A percentile compares a stretch with the other conserved stretches of the same genome.
These are phyloP conservation scores for Stictocephala bisonia DNA, from an alignment of 2,888 invertebrate genomes.

Conservation along the genomic window DNA sequence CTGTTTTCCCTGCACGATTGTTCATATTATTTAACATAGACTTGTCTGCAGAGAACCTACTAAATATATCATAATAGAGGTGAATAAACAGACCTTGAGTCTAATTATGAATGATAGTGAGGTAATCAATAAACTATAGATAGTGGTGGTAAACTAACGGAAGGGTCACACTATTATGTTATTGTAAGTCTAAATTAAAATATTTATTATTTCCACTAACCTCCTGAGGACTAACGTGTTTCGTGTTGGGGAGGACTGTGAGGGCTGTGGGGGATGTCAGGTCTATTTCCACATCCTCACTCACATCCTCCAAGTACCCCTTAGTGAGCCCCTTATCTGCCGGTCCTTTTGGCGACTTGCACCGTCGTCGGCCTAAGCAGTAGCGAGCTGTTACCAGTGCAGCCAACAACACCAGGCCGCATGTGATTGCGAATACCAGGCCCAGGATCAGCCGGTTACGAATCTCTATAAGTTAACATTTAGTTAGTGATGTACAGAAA, in stretches of 20 bases:
- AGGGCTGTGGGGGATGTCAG: slow-evolving; percentile 75
- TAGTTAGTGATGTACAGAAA: too few species aligned
- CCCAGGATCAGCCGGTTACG: slow-evolving; percentile 85
- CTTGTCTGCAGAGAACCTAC: too few species aligned
- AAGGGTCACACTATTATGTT: not conserved
- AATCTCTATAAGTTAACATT: slow-evolving; percentile 78
- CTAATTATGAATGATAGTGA: too few species aligned
- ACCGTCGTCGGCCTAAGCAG: slow-evolving; percentile 73
- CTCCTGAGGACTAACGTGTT: slow-evolving; percentile 35
- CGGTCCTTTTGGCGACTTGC: slow-evolving; percentile 54
- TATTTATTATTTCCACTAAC: not conserved
- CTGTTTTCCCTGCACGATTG: too few species aligned
- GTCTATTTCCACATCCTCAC: slow-evolving; percentile 84
- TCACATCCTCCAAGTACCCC: slow-evolving; percentile 85
- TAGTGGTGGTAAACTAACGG: too few species aligned
- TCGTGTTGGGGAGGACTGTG: slow-evolving; percentile 27
- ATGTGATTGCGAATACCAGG: slow-evolving; percentile 80
- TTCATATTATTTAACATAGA: too few species aligned
- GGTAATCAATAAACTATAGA: too few species aligned
- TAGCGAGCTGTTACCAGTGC: slow-evolving; percentile 78
- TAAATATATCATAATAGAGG: too few species aligned
- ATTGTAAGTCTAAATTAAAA: not conserved
- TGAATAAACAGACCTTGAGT: too few species aligned
- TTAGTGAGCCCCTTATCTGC: slow-evolving; percentile 53
- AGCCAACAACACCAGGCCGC: slow-evolving; percentile 77